Conservation (phyloP, 2,888 invertebrate species). For the Elmis aenea region DNA sequence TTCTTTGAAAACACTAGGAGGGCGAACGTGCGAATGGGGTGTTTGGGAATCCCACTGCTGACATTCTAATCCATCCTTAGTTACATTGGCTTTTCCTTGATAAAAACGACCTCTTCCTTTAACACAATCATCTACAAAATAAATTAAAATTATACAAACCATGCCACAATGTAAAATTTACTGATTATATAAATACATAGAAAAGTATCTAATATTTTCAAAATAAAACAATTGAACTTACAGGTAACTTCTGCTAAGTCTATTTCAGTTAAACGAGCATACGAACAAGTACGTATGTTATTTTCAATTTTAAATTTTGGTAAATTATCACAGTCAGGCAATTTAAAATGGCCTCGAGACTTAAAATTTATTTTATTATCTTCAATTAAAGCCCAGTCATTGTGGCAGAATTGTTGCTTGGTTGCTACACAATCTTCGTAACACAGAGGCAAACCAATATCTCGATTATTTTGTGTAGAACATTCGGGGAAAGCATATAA, state of each 20-base stretch:
- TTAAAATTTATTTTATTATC: slow-evolving; percentile 81
- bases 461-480: slow-evolving; percentile 59
- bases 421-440: slow-evolving; percentile 93
- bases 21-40: slow-evolving; percentile 83
- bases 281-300: slow-evolving; percentile 67
- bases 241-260: slow-evolving; percentile 76
- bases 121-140: slow-evolving; percentile 69
- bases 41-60: slow-evolving; percentile 85
- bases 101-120: slow-evolving; percentile 86
- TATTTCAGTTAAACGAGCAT: slow-evolving; percentile 79
- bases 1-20: slow-evolving; percentile 87
- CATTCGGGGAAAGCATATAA: slow-evolving; percentile 83
- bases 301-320: slow-evolving; percentile 66
- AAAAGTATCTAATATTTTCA: not conserved
- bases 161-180: slow-evolving; percentile 6
- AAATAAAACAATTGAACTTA: slow-evolving; percentile 43
- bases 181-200: no score
- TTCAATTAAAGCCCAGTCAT: slow-evolving; percentile 88
- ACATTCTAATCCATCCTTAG: slow-evolving; percentile 78
- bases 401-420: slow-evolving; percentile 85
- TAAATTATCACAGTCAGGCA: slow-evolving; percentile 80
- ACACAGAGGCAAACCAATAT: slow-evolving; percentile 71
- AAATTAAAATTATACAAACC: not conserved
- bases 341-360: slow-evolving; percentile 77
- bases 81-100: slow-evolving; percentile 79